phyloP scores from a whole-genome alignment of 2,888 invertebrate genomes.

The Theristus sp. region DNA sequence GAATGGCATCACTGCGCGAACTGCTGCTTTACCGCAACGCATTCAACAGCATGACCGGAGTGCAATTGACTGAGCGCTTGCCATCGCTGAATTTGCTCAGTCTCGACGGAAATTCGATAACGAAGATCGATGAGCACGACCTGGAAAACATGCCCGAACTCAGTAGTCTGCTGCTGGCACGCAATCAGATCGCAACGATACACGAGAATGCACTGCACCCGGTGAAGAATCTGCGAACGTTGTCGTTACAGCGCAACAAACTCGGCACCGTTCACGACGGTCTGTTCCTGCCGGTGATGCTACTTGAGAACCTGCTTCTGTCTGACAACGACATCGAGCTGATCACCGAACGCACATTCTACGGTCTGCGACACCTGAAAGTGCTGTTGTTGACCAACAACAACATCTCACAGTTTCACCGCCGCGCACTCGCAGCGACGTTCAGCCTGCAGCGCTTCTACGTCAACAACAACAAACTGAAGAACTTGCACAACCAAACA shows the following conservation, averaged over 20 bases:
- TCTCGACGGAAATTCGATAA: conserved; percentile 6
- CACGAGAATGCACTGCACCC: conserved; percentile 21
- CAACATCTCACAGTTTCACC: conserved; percentile 7
- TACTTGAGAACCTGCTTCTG: conserved; percentile 13
- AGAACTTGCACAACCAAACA: conserved; percentile 16
- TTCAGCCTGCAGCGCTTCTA: conserved; percentile 11
- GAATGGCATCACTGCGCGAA: conserved; percentile 15
- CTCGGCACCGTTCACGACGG: conserved; percentile 11
- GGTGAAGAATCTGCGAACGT: conserved; percentile 25
- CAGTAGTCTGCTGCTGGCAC: conserved; percentile 19
- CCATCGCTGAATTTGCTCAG: conserved; percentile 1
- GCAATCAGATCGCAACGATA: conserved; percentile 13
- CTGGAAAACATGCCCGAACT: conserved; percentile 15
- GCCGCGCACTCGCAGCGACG: conserved; percentile 1
- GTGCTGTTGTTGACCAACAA: conserved; percentile 14
- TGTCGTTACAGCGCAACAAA: conserved; percentile 34
- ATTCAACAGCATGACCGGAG: conserved; percentile 9
- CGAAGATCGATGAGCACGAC: conserved; percentile 15
- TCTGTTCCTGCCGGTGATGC: conserved; percentile 3
- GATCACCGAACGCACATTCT: conserved; percentile 16
- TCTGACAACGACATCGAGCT: conserved; percentile 3
- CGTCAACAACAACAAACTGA: conserved; percentile 20
- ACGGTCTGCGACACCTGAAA: conserved; percentile 12
- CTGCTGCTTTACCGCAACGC: conserved; percentile 23
- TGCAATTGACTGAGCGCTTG: background rate